Conservation (phyloP, 2,888 invertebrate species). For the Drosophila siamana region DNA sequence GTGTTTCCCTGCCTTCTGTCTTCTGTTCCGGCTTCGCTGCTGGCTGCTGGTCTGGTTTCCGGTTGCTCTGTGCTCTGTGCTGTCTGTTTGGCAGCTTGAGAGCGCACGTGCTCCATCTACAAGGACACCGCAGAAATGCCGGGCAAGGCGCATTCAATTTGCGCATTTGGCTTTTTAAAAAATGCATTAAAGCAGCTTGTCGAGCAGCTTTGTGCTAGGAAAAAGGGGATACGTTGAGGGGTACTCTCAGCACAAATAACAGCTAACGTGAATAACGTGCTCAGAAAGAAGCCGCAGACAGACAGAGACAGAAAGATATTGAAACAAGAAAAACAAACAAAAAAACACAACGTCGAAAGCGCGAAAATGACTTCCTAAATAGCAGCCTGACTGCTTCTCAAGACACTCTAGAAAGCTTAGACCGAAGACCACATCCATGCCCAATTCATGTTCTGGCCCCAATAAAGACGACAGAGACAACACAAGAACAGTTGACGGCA, state of each 20-base stretch:
- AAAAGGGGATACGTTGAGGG: neutral
- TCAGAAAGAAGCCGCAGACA: conserved; percentile 67
- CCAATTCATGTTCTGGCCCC: conserved; percentile 66
- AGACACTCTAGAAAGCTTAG: conserved; percentile 44
- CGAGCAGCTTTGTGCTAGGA: conserved; percentile 7
- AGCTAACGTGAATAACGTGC: conserved; percentile 77
- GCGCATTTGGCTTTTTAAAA: conserved; percentile 81
- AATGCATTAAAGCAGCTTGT: conserved; percentile 71
- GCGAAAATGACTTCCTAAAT: conserved; percentile 80
- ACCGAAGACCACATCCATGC: conserved; percentile 40
- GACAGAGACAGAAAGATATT: conserved; percentile 47
- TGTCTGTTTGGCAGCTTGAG: neutral
- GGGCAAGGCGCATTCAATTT: conserved; percentile 72
- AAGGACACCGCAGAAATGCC: conserved; percentile 60
- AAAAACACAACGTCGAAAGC: conserved; percentile 72
- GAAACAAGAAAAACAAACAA: conserved; percentile 25
- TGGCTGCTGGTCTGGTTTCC: conserved; percentile 8
- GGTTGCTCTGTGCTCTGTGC: neutral
- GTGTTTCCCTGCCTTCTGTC: conserved; percentile 11
- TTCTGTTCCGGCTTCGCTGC: neutral
- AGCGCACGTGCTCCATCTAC: conserved; percentile 61
- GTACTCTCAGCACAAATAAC: conserved; percentile 61
- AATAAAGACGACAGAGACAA: conserved; percentile 63
- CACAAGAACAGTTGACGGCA: conserved; percentile 19
- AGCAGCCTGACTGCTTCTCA: conserved; percentile 80